Base-by-base conservation (phyloP, 2,888 invertebrate species). In the Siphonodentalium dalli region DNA sequence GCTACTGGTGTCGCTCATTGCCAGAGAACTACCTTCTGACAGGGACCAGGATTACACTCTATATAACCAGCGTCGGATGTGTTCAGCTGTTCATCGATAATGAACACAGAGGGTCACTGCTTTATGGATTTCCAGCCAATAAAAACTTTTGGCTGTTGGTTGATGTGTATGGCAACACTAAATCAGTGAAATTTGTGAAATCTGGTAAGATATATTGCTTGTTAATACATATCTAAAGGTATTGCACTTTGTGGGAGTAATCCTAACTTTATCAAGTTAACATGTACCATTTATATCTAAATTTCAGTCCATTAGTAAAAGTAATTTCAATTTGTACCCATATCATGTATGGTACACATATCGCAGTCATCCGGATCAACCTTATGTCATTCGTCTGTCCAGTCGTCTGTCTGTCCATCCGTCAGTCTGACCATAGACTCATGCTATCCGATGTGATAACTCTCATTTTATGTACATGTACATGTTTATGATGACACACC, bases 131-230 rank as follows among this genome's bases (percentile, higher is more conserved):
- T 38, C 80, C 82, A 0, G 67, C 67, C 4, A 65, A 71, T 34
- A 59, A 55, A 24, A 63, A 63, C 11, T 46, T 82, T 23, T 82
- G 81, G 81, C 55, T 76, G 4, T 35, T 80, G n/a, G 58, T 81
- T 26, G 82, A 82, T 61, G 54, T 82, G n/a, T 82, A 79, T 64
- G 82, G 81, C 31, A 80, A 78, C 59, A 80, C 80, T 3, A 68
- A 65, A 37, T 65, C 70, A 26, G 71, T 72, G 26, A 77, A 70
- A 54, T 63, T 81, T 55, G 70, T 81, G 4, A 69, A 72, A 41
- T 65, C 78, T 66, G 79, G 82, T 81, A 62, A 68, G 72, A 61
- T 26, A 21, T 26, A 9, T 24, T 34, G 8, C 31, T 37, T 37
- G n/a, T n/a, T n/a, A n/a, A n/a, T n/a, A n/a, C n/a, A n/a, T 1